Conservation (phyloP, 2,888 invertebrate species). For the Melinaea marsaeus region DNA sequence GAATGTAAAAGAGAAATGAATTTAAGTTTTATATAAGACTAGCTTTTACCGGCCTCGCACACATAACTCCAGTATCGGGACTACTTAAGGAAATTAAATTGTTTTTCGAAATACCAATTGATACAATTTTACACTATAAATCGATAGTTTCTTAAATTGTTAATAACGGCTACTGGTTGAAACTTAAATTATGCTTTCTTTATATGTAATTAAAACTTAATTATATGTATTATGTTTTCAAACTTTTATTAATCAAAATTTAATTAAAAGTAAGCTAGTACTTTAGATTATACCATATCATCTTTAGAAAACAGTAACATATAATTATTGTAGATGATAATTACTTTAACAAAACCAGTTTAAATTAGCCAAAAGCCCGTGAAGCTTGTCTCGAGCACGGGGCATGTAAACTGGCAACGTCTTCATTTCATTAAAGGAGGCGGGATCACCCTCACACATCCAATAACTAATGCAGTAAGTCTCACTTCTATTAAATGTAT, state of each 20-base stretch:
- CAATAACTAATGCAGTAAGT: slow-evolving; percentile 19
- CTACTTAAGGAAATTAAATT: too few relatives aligned
- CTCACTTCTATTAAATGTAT: slow-evolving; percentile 1
- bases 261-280: too few relatives aligned
- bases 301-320: background rate
- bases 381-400: slow-evolving; percentile 41
- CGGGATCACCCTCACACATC: slow-evolving; percentile 39
- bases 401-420: slow-evolving; percentile 52
- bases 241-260: too few relatives aligned
- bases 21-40: background rate
- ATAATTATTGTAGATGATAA: slow-evolving; percentile 16
- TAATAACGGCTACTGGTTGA: too few relatives aligned
- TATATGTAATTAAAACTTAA: too few relatives aligned
- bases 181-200: too few relatives aligned
- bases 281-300: background rate
- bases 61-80: background rate
- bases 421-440: slow-evolving; percentile 59
- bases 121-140: too few relatives aligned
- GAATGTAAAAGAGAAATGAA: background rate
- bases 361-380: slow-evolving; percentile 47
- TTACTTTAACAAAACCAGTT: slow-evolving; percentile 26
- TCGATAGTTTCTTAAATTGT: too few relatives aligned
- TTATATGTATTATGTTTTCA: too few relatives aligned
- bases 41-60: background rate
- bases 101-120: too few relatives aligned